Base-by-base conservation (phyloP, 2,113 vertebrate species). In the Apaloderma vittatum region DNA sequence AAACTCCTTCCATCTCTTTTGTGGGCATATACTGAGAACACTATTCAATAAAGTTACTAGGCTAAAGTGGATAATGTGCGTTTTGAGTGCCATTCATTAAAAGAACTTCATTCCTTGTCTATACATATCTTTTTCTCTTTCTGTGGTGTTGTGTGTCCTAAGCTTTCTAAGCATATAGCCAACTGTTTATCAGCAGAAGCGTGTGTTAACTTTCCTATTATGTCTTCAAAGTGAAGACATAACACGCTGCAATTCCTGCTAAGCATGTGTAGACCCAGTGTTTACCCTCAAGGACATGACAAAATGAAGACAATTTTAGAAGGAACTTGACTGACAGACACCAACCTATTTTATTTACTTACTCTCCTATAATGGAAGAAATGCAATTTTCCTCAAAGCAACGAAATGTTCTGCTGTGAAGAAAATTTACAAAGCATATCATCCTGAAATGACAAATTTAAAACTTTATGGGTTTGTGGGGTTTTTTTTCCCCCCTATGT, bases 121-220 rank as follows among this genome's bases (percentile, higher is more conserved):
- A 89, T 20, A 62, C 12, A 7, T 30, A 15, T 22, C 43, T 89
- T 86, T 91, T 80, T 59, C 62, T 85, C 62, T 67, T 83, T 76
- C 67, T 91, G 66, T 68, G 52, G 58, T 84, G 55, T 52, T 85
- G 26, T 40, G 26, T 80, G 59, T 57, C 8, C 0, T 93, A 94
- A 95, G 66, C 37, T 74, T 95, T 97, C 66, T 76, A 88, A 82
- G 52, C n/a, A 37, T 55, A 57, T 43, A 66, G n/a, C 67, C 57
- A 81, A 79, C 26, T 72, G 51, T 45, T 93, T 75, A 83, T 86
- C 81, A 94, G 81, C 65, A 86, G 52, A 88, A 94, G 49, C 15
- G 20, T 49, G 12, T 63, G 46, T 81, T 88, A 52, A 27, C 34
- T 74, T 80, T 75, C 29, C 20, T 51, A 58, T 83, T 49, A 52